These are phyloP conservation scores for Tupiocoris notatus DNA, from an alignment of 2,888 invertebrate species.

Conservation along the genomic window DNA sequence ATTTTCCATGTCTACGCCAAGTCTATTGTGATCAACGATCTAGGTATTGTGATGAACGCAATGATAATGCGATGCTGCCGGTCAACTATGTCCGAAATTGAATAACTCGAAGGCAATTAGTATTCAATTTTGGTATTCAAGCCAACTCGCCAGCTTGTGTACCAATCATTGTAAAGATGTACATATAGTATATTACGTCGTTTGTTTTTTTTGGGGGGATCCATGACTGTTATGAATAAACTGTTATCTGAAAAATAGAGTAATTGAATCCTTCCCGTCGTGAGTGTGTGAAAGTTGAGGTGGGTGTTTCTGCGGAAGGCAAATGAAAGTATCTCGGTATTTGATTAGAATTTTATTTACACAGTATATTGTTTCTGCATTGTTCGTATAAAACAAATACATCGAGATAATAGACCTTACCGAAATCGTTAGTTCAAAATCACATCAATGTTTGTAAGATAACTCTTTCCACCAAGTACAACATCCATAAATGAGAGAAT, in stretches of 20 bases:
- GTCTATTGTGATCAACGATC: no score
- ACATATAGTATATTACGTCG: slow-evolving; percentile 21
- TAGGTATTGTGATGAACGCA: no score
- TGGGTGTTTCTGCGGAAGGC: no score
- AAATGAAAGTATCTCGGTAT: no score
- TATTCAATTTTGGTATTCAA: no score
- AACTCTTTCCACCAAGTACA: neutral
- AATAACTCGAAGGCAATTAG: no score
- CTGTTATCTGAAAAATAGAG: slow-evolving; percentile 25
- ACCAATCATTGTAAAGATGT: slow-evolving; percentile 6
- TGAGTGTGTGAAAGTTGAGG: neutral
- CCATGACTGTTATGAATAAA: slow-evolving; percentile 39
- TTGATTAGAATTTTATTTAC: slow-evolving; percentile 23
- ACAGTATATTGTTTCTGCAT: neutral
- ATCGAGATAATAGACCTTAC: neutral
- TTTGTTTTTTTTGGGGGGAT: neutral
- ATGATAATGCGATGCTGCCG: no score
- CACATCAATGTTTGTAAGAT: neutral
- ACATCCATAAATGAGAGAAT: neutral
- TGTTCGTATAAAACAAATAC: slow-evolving; percentile 14
- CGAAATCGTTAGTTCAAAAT: neutral
- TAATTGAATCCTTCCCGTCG: no score
- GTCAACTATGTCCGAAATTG: no score
- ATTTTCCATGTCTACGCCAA: no score
- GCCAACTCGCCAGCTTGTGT: no score